Conservation (phyloP, 2,888 invertebrate genomes). For the Fragum sueziense region DNA sequence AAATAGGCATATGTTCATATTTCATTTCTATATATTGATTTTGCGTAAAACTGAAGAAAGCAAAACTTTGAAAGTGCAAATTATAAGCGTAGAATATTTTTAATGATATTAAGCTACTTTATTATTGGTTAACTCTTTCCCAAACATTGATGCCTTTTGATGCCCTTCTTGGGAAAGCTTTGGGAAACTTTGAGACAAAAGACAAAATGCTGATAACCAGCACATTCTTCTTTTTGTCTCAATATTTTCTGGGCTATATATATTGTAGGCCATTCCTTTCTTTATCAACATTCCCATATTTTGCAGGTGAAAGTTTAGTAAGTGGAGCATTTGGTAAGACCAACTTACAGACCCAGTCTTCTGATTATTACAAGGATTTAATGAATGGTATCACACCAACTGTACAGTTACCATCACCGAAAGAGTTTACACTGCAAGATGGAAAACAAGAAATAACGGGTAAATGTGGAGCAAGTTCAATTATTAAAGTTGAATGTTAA, state of each 20-base stretch:
- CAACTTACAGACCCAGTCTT: constrained; percentile 67
- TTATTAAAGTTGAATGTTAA: too few species aligned
- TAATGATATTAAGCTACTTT: too few species aligned
- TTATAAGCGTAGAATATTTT: too few species aligned
- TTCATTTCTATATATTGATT: too few species aligned
- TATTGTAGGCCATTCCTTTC: too few species aligned
- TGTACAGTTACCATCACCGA: constrained; percentile 29
- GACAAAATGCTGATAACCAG: not conserved
- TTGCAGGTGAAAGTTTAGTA: constrained; percentile 57
- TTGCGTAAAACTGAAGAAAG: too few species aligned
- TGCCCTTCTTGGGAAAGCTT: not conserved
- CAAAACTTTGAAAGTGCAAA: too few species aligned
- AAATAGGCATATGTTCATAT: too few species aligned
- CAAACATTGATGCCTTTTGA: not conserved
- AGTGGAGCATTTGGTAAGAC: constrained; percentile 71
- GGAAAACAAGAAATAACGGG: constrained; percentile 62
- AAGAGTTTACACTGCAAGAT: constrained; percentile 62
- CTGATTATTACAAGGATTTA: constrained; percentile 73
- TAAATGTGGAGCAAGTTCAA: too few species aligned
- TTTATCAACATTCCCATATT: too few species aligned
- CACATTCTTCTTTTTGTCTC: not conserved
- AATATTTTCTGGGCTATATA: too few species aligned
- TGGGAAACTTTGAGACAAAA: not conserved
- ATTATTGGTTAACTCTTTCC: not conserved
- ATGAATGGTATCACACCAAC: constrained; percentile 52